Percentiles rank a stretch among this genome's conserved stretches.
phyloP scores from a whole-genome alignment of 2,113 vertebrate genomes.

The Oreotrochilus melanogaster region DNA sequence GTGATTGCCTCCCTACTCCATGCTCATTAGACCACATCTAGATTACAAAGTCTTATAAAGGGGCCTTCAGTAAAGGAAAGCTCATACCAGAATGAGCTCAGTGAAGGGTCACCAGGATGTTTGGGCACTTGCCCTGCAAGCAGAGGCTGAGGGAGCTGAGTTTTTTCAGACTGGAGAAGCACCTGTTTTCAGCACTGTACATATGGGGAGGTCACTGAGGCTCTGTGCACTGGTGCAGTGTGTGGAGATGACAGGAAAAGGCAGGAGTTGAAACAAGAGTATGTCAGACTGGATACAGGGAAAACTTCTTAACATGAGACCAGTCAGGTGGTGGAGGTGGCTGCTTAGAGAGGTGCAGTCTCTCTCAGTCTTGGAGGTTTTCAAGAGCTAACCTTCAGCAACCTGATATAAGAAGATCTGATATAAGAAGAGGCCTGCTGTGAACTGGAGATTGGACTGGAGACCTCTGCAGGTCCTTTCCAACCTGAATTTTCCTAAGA shows the following conservation, averaged over 20 bases:
- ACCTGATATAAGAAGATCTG: background rate
- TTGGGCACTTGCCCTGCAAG: accelerated
- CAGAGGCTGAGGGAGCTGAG: background rate
- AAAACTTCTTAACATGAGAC: background rate
- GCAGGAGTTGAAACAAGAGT: background rate
- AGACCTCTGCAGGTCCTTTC: background rate
- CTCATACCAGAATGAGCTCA: background rate
- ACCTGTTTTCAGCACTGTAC: background rate
- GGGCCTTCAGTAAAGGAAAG: background rate
- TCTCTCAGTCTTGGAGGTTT: background rate
- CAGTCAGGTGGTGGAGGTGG: background rate
- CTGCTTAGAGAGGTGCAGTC: background rate
- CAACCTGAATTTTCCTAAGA: background rate
- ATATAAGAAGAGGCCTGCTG: background rate
- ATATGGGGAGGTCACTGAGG: background rate
- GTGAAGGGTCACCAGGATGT: background rate
- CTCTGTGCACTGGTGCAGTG: background rate
- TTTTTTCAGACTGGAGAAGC: background rate
- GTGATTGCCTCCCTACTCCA: background rate
- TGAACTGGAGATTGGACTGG: background rate
- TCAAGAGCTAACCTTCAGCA: background rate
- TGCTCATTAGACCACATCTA: background rate
- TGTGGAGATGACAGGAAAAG: background rate
- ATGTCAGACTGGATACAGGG: background rate
- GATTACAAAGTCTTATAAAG: background rate